Percentiles rank a stretch among this genome's conserved stretches.
phyloP scores from a whole-genome alignment of 2,113 vertebrate genomes.

The Anolis carolinensis region DNA sequence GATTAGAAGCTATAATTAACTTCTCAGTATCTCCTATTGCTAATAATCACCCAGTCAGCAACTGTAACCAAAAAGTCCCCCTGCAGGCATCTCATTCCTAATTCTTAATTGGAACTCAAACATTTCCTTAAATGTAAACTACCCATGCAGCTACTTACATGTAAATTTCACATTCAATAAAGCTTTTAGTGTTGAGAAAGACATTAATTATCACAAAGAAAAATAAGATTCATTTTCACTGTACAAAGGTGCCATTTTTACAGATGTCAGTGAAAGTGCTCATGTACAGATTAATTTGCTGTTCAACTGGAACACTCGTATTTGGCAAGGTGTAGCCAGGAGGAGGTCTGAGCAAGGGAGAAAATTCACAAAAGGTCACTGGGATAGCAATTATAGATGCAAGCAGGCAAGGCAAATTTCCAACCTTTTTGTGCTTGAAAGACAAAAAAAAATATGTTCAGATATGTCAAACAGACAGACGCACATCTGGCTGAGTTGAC shows the following conservation, averaged over 20 bases:
- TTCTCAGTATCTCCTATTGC: conserved; percentile 55
- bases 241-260: conserved; percentile 20
- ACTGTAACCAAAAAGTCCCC: conserved; percentile 30
- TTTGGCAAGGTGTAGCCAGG: neutral
- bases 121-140: conserved; percentile 46
- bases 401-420: neutral
- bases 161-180: conserved; percentile 56
- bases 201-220: conserved; percentile 8
- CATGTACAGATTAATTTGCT: conserved; percentile 20
- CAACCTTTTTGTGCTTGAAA: neutral
- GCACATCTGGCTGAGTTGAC: neutral
- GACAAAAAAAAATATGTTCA: neutral
- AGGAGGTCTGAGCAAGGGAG: neutral
- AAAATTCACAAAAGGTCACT: neutral
- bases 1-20: conserved; percentile 67
- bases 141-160: conserved; percentile 43
- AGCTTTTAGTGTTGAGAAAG: conserved; percentile 39
- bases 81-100: conserved; percentile 45
- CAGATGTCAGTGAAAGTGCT: neutral
- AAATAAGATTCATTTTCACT: conserved; percentile 15
- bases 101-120: conserved; percentile 68
- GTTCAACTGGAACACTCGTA: conserved; percentile 19
- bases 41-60: conserved; percentile 64
- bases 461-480: neutral
- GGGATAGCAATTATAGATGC: conserved; percentile 3